Percentiles rank a stretch among this genome's conserved stretches.
phyloP scores from a whole-genome alignment of 2,113 vertebrate species.

The Ctenomys sociabilis region DNA sequence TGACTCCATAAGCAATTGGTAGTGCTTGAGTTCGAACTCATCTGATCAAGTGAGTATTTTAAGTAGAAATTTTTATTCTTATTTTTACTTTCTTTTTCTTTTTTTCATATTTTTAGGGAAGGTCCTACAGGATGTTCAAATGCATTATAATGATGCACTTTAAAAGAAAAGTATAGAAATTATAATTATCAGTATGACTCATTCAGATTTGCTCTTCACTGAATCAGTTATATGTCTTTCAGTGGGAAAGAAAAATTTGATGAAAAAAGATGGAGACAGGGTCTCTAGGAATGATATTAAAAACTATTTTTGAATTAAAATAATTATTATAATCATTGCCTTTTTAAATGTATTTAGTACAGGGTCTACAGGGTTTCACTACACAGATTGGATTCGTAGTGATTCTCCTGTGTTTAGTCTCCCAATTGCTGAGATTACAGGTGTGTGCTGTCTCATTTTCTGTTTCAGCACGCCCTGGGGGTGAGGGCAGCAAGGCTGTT shows the following conservation, averaged over 20 bases:
- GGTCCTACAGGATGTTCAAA: too few species aligned
- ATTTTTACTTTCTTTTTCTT: not conserved
- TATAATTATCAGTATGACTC: not conserved
- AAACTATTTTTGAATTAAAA: not conserved
- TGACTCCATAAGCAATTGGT: not conserved
- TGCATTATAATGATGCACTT: not conserved
- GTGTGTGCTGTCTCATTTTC: too few species aligned
- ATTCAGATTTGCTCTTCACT: not conserved
- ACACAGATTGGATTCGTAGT: too few species aligned
- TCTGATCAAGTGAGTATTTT: not conserved
- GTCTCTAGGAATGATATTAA: not conserved
- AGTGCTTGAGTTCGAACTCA: not conserved
- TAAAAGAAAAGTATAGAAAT: not conserved
- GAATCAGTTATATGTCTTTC: not conserved
- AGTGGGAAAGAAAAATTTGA: not conserved
- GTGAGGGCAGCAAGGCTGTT: too few species aligned
- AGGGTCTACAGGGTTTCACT: too few species aligned
- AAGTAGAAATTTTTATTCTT: not conserved
- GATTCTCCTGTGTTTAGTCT: too few species aligned
- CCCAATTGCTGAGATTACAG: too few species aligned
- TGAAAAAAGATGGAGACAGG: not conserved
- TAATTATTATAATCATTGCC: not conserved
- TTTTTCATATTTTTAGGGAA: not conserved
- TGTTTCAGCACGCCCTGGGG: too few species aligned
- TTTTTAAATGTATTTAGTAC: not conserved